Evolutionary conservation across 2,888 invertebrate genomes (phyloP).

Genomic region (Bellardia bayeri): DNA sequence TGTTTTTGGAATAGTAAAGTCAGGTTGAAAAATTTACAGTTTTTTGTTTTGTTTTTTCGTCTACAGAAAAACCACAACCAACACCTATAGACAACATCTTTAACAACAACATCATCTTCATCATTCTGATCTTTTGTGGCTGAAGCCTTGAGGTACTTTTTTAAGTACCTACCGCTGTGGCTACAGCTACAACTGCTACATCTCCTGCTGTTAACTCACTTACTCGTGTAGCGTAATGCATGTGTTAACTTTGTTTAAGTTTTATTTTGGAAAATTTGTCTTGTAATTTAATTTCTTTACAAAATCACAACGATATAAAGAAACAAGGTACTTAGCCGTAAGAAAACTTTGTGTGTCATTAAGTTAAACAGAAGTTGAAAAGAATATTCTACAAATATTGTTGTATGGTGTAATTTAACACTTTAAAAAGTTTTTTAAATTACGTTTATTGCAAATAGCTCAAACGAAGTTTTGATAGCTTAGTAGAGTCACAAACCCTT

Average conservation of each 20-base stretch:
- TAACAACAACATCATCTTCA: neutral
- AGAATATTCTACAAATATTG: neutral
- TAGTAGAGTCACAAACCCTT: too few relatives aligned
- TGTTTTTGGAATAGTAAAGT: neutral
- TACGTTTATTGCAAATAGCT: too few relatives aligned
- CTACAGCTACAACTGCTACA: neutral
- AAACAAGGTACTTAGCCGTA: neutral
- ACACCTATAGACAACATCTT: neutral
- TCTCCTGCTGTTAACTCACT: conserved; percentile 11
- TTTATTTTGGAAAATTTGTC: conserved; percentile 12
- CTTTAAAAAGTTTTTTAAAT: neutral
- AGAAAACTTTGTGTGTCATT: neutral
- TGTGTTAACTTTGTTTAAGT: neutral
- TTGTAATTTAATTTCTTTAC: neutral
- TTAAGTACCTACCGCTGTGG: conserved; percentile 16
- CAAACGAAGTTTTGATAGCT: too few relatives aligned
- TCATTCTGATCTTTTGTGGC: neutral
- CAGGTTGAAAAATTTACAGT: neutral
- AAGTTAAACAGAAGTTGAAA: neutral
- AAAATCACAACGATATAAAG: too few relatives aligned
- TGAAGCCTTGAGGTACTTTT: conserved; percentile 16
- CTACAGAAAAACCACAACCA: neutral
- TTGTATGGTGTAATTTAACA: neutral
- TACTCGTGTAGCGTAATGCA: neutral
- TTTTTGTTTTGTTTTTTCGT: neutral